A percentile compares a stretch with the other conserved stretches of the same genome.
These are phyloP conservation scores for Pristionchus fissidentatus DNA, from an alignment of 2,888 invertebrate genomes.

Conservation along the genomic window DNA sequence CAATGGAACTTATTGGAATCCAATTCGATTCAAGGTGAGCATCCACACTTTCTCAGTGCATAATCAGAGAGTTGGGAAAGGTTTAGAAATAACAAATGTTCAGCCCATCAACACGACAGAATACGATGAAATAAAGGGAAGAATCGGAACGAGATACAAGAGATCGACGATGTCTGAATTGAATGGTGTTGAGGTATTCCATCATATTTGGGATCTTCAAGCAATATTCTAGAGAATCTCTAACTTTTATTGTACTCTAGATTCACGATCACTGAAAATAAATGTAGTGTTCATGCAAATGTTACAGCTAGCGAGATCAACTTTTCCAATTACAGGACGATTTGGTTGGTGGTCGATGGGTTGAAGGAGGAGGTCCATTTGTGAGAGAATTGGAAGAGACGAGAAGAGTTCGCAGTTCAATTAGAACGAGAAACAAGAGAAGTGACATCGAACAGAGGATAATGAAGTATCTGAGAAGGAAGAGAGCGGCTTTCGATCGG, in stretches of 20 bases:
- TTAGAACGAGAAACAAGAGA: constrained; percentile 43
- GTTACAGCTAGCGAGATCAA: too few relatives aligned
- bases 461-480: constrained; percentile 48
- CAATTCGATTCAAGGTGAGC: constrained; percentile 60
- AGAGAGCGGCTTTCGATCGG: constrained; percentile 49
- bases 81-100: neutral
- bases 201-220: neutral
- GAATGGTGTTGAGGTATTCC: neutral
- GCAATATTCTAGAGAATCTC: neutral
- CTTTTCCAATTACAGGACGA: neutral
- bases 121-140: constrained; percentile 61
- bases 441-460: constrained; percentile 44
- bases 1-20: constrained; percentile 84
- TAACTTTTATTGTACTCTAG: neutral
- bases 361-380: constrained; percentile 45
- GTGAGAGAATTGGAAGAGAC: neutral
- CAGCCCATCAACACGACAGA: constrained; percentile 75
- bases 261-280: neutral
- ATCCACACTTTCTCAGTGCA: neutral
- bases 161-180: constrained; percentile 3
- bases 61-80: neutral
- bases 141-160: constrained; percentile 63
- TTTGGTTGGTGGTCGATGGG: neutral
- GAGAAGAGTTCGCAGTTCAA: neutral
- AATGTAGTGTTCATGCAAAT: neutral